These are phyloP conservation scores for Diarsia rubi DNA, from an alignment of 2,888 invertebrate genomes.

Conservation along the genomic window DNA sequence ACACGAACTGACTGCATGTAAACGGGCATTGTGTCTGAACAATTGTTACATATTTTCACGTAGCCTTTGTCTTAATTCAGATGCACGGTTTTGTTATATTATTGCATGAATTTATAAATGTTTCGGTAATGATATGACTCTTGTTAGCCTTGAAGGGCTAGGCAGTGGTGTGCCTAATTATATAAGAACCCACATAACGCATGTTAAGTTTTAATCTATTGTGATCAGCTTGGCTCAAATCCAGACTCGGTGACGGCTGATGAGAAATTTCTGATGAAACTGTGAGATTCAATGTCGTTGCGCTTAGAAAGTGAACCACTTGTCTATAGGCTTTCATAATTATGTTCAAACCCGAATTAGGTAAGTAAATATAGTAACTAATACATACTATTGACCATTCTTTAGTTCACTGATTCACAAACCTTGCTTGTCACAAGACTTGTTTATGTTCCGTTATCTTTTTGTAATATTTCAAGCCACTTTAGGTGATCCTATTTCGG, in stretches of 20 bases:
- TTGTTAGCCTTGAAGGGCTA: background rate
- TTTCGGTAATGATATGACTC: background rate
- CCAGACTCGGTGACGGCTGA: accelerated
- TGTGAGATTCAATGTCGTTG: too few relatives aligned
- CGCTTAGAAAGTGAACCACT: background rate
- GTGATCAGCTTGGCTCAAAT: background rate
- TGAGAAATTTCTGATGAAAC: background rate
- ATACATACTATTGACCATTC: background rate
- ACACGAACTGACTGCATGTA: slow-evolving; percentile 74
- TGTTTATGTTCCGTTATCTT: background rate
- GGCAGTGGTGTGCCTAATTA: background rate
- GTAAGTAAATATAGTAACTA: background rate
- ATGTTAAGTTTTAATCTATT: too few relatives aligned
- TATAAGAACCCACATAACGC: too few relatives aligned
- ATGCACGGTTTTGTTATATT: slow-evolving; percentile 35
- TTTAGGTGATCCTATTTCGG: background rate
- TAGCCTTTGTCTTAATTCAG: slow-evolving; percentile 71
- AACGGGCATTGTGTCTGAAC: slow-evolving; percentile 80
- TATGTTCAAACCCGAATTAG: background rate
- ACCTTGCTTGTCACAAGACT: background rate
- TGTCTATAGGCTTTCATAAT: background rate
- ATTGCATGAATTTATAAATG: slow-evolving; percentile 10
- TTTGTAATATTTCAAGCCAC: background rate
- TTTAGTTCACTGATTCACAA: background rate
- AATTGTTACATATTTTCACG: slow-evolving; percentile 85